Conservation (phyloP, 2,888 invertebrate genomes). For the Cantharis flavilabris region DNA sequence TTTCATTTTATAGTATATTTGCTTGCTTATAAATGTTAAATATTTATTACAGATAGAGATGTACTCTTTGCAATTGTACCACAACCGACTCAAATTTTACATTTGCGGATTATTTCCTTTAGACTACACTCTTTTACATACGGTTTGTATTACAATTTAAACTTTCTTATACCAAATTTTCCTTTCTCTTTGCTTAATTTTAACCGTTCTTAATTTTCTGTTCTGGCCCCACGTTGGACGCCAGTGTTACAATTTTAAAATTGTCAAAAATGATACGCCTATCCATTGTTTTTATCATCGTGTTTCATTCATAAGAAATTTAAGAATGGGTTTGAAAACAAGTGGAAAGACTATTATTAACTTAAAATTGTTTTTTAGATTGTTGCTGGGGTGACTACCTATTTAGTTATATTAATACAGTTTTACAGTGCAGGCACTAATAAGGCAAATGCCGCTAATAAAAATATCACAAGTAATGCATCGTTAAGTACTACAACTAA, state of each 20-base stretch:
- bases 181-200: not conserved
- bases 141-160: constrained; percentile 33
- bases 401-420: constrained; percentile 45
- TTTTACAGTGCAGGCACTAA: constrained; percentile 37
- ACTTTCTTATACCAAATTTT: not conserved
- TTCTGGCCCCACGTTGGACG: too few relatives aligned
- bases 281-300: too few relatives aligned
- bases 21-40: constrained; percentile 19
- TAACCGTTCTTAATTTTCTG: too few relatives aligned
- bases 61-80: constrained; percentile 47
- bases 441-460: not conserved
- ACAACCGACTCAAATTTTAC: constrained; percentile 43
- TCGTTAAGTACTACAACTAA: not conserved
- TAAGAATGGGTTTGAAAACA: too few relatives aligned
- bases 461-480: not conserved
- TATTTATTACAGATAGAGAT: constrained; percentile 44
- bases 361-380: constrained; percentile 36
- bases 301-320: too few relatives aligned
- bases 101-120: constrained; percentile 46
- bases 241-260: too few relatives aligned
- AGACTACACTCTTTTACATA: constrained; percentile 45
- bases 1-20: constrained; percentile 12
- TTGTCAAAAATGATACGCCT: too few relatives aligned
- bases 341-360: too few relatives aligned
- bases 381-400: constrained; percentile 45